Evolutionary conservation across 1,140 invertebrate genomes (phyloP).

Genomic region (Anastrepha ludens): DNA sequence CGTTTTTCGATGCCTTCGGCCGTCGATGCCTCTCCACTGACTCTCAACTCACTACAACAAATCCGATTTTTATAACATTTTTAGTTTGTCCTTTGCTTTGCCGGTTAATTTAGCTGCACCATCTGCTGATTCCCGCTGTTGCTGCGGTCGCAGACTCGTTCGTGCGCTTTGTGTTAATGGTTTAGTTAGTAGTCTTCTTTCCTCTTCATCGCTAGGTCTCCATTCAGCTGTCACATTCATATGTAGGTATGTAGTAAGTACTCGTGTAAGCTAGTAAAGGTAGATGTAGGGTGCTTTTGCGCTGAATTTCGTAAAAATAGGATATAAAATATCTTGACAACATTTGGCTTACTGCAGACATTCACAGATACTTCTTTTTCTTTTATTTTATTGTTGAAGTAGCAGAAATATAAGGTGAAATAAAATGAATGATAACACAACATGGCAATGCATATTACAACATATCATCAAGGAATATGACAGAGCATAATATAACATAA

Average conservation of each 20-base stretch:
- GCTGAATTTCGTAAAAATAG: not conserved
- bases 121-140: not conserved
- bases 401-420: not conserved
- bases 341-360: not conserved
- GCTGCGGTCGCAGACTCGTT: not conserved
- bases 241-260: not conserved
- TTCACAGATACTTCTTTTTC: no score
- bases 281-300: not conserved
- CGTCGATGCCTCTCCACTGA: not conserved
- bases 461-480: no score
- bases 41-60: not conserved
- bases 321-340: not conserved
- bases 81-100: not conserved
- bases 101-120: not conserved
- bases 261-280: not conserved
- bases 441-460: no score
- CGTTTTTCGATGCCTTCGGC: not conserved
- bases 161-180: conserved; percentile 37
- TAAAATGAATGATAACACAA: not conserved
- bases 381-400: not conserved
- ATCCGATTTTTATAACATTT: conserved; percentile 14
- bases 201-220: not conserved
- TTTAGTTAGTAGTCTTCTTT: not conserved
- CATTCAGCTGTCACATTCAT: no score
- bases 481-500: no score